Percentiles rank a stretch among this genome's conserved stretches.
phyloP scores from a whole-genome alignment of 2,797 vertebrate genomes.

The Nothura maculosa region DNA sequence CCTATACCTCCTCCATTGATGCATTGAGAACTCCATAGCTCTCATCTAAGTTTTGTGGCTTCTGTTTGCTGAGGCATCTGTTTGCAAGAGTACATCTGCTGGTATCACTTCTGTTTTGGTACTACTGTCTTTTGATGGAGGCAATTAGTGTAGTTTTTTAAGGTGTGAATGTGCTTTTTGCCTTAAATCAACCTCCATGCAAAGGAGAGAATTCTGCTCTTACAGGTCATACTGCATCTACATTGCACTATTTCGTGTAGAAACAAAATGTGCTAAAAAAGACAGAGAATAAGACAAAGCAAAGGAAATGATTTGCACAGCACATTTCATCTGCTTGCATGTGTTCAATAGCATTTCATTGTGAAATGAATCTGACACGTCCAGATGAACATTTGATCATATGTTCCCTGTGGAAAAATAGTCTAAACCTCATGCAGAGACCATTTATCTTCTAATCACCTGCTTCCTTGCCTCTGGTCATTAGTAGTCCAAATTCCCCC shows the following conservation, averaged over 20 bases:
- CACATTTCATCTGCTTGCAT: background rate
- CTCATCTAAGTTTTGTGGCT: background rate
- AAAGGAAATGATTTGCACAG: background rate
- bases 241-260: background rate
- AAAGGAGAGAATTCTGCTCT: background rate
- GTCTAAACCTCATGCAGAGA: background rate
- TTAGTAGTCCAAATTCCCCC: background rate
- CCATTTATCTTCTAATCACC: background rate
- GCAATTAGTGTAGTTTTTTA: background rate
- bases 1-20: rapidly evolving
- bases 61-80: background rate
- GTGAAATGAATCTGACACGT: background rate
- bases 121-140: background rate
- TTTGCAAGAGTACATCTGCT: background rate
- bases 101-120: rapidly evolving
- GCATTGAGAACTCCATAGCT: background rate
- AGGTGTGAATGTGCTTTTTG: background rate
- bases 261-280: background rate
- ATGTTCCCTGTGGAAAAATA: rapidly evolving
- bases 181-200: rapidly evolving
- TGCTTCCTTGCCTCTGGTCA: background rate
- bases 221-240: rapidly evolving
- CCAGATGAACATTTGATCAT: background rate
- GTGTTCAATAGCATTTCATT: background rate
- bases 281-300: background rate